phyloP scores from a whole-genome alignment of 1,140 invertebrate genomes.

The Monomorium pharaonis region DNA sequence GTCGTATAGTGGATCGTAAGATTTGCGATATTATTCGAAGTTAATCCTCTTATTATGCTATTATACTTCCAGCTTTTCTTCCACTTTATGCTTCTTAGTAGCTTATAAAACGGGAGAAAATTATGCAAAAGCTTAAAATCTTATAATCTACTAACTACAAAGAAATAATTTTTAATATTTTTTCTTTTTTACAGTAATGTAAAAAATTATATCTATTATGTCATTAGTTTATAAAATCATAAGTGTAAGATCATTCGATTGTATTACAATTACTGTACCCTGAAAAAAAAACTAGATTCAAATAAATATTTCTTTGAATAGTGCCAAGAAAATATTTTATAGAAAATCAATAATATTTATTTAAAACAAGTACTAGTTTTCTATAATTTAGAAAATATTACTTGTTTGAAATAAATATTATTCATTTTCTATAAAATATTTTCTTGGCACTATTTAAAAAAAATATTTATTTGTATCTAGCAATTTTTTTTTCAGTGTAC shows the following conservation, averaged over 20 bases:
- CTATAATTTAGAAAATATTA: too few species aligned
- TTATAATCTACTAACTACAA: background rate
- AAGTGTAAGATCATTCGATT: background rate
- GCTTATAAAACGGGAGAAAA: conserved; percentile 24
- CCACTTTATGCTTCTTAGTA: conserved; percentile 40
- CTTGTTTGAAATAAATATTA: too few species aligned
- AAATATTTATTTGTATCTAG: too few species aligned
- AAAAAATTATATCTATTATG: background rate
- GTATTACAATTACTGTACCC: background rate
- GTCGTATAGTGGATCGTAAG: conserved; percentile 39
- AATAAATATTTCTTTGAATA: too few species aligned
- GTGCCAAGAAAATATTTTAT: too few species aligned
- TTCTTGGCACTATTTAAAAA: too few species aligned
- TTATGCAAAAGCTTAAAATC: conserved; percentile 36
- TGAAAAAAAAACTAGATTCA: too few species aligned
- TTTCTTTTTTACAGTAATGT: background rate
- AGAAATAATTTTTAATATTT: background rate
- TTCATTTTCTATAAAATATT: too few species aligned
- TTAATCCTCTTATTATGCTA: conserved; percentile 57
- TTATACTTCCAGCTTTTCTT: conserved; percentile 39
- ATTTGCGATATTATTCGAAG: conserved; percentile 52
- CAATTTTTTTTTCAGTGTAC: too few species aligned
- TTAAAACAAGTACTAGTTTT: too few species aligned
- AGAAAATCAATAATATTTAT: too few species aligned
- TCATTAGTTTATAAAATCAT: background rate